Conservation (phyloP, 1,140 invertebrate genomes). For the Paralvinella palmiformis region DNA sequence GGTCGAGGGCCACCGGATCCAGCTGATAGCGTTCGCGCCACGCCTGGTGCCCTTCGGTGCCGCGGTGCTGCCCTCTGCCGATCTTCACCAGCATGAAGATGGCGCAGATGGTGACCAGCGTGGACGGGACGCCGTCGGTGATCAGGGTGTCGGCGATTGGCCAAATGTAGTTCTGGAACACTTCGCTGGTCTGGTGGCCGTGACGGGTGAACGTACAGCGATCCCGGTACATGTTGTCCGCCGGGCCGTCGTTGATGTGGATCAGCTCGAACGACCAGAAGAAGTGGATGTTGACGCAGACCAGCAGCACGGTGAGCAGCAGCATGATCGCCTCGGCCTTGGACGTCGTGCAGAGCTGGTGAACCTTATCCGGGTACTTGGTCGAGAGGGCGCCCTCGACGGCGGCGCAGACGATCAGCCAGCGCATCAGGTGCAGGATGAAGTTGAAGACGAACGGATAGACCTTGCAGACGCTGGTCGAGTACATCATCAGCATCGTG, state of each 20-base stretch:
- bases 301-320: conserved; percentile 37
- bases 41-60: background rate
- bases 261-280: conserved; percentile 44
- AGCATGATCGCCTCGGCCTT: conserved; percentile 36
- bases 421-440: conserved; percentile 33
- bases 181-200: conserved; percentile 11
- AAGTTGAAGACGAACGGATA: conserved; percentile 38
- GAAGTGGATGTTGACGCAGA: conserved; percentile 46
- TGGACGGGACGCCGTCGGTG: conserved; percentile 30
- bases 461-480: conserved; percentile 41
- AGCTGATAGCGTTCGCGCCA: conserved; percentile 14
- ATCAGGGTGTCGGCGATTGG: conserved; percentile 32
- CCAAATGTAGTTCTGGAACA: conserved; percentile 25
- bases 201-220: conserved; percentile 19
- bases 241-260: conserved; percentile 17
- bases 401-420: conserved; percentile 39
- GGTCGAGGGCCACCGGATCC: conserved; percentile 15
- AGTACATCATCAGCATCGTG: conserved; percentile 28
- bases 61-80: background rate
- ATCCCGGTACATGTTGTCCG: conserved; percentile 1
- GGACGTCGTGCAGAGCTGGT: conserved; percentile 38
- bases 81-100: conserved; percentile 13
- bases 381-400: conserved; percentile 39
- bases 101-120: conserved; percentile 15
- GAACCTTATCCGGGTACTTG: conserved; percentile 29